A percentile compares a stretch with the other conserved stretches of the same genome.
These are phyloP conservation scores for Selenia dentaria DNA, from an alignment of 2,888 invertebrate species.

Conservation along the genomic window DNA sequence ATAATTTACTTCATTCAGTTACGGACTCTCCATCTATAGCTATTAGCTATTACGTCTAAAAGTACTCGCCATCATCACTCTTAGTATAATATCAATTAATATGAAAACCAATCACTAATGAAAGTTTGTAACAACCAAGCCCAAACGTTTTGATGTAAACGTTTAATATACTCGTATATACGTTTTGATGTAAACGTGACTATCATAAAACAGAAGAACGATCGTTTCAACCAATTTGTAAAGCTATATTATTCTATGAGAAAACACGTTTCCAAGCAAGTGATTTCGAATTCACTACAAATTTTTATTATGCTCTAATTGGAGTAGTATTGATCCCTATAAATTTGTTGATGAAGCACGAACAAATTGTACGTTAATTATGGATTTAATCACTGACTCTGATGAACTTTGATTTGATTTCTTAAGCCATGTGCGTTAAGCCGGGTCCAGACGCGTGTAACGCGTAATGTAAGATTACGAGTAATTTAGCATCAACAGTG, in stretches of 20 bases:
- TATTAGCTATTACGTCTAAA: no score
- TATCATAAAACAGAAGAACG: slow-evolving; percentile 3
- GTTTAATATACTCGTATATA: no score
- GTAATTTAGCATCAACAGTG: no score
- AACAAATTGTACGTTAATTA: slow-evolving; percentile 22
- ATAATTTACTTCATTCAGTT: no score
- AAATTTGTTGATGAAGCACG: slow-evolving; percentile 25
- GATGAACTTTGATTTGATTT: slow-evolving; percentile 22
- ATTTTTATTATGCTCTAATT: slow-evolving; percentile 27
- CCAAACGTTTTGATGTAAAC: no score
- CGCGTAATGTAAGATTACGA: no score
- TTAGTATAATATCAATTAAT: no score
- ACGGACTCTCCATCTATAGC: no score
- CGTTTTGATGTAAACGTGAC: not conserved
- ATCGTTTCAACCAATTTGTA: slow-evolving; percentile 18
- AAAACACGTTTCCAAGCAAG: slow-evolving; percentile 22
- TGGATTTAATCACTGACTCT: slow-evolving; percentile 23
- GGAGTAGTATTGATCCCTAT: slow-evolving; percentile 24
- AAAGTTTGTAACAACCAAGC: not conserved
- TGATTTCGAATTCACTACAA: slow-evolving; percentile 23
- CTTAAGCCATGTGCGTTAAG: slow-evolving; percentile 2
- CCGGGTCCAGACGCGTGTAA: no score
- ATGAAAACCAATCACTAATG: no score
- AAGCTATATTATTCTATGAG: slow-evolving; percentile 10
- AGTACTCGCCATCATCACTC: no score